phyloP scores from a whole-genome alignment of 2,797 vertebrate species.

The Sebastes iracundus region DNA sequence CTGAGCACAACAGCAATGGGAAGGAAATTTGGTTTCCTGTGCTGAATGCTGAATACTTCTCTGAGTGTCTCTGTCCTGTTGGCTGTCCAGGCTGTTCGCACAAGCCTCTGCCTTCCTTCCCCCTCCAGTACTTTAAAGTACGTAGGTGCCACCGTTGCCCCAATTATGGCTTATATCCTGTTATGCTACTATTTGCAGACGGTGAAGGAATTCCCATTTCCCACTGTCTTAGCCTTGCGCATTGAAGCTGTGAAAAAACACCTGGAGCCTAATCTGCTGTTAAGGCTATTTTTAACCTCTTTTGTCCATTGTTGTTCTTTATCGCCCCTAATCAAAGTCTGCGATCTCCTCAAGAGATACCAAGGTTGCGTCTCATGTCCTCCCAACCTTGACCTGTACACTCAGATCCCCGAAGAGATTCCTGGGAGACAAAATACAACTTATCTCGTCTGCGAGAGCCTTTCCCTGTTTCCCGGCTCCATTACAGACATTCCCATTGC shows the following conservation, averaged over 20 bases:
- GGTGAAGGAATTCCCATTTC: slow-evolving; percentile 60
- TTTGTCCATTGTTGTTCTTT: slow-evolving; percentile 54
- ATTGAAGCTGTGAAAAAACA: slow-evolving; percentile 36
- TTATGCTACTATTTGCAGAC: slow-evolving; percentile 55
- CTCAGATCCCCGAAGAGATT: slow-evolving; percentile 41
- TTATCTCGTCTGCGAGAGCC: slow-evolving; percentile 48
- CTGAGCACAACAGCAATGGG: slow-evolving; percentile 37
- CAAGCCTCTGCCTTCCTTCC: slow-evolving; percentile 67
- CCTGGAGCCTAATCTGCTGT: slow-evolving; percentile 43
- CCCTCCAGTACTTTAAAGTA: slow-evolving; percentile 18
- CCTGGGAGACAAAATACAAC: slow-evolving; percentile 51
- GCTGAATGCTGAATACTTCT: slow-evolving; percentile 56
- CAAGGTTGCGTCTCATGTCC: slow-evolving; percentile 50
- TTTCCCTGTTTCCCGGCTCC: slow-evolving; percentile 45
- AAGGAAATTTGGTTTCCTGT: slow-evolving; percentile 78
- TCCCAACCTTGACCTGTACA: slow-evolving; percentile 53
- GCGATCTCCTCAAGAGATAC: slow-evolving; percentile 47
- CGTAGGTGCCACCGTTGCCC: slow-evolving; percentile 30
- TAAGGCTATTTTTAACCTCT: slow-evolving; percentile 55
- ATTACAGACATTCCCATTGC: slow-evolving; percentile 39
- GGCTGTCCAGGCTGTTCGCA: slow-evolving; percentile 33
- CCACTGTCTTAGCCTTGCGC: slow-evolving; percentile 21
- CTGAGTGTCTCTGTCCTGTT: slow-evolving; percentile 64
- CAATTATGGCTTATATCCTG: slow-evolving; percentile 71
- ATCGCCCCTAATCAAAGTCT: slow-evolving; percentile 35